phyloP scores from a whole-genome alignment of 2,888 invertebrate species.

The Pseudococcus viburni region DNA sequence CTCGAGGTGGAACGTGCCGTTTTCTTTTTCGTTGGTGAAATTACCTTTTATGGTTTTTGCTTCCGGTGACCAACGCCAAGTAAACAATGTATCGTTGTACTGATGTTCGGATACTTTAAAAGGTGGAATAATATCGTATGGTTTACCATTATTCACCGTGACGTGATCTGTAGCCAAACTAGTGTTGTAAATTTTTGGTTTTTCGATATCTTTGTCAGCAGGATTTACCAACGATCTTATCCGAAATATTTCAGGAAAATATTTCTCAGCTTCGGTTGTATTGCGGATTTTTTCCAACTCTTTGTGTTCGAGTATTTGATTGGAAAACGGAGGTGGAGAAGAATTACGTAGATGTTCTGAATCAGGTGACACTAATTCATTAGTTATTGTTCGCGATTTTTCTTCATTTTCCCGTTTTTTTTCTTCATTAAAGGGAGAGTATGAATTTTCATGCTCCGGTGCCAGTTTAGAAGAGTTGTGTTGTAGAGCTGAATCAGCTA shows the following conservation, averaged over 20 bases:
- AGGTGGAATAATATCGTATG: neutral
- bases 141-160: neutral
- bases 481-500: neutral
- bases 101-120: neutral
- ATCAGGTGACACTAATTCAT: no score
- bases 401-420: no score
- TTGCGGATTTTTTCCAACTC: neutral
- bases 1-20: constrained; percentile 2
- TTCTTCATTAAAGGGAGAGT: no score
- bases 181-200: constrained; percentile 3
- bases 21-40: constrained; percentile 19
- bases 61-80: neutral
- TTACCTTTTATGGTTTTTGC: neutral
- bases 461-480: neutral
- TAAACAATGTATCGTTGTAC: constrained; percentile 1
- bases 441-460: no score
- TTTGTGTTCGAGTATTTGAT: neutral
- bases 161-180: neutral
- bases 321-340: no score
- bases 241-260: constrained; percentile 1
- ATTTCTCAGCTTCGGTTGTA: constrained; percentile 6
- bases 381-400: no score
- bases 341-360: neutral
- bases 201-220: neutral
- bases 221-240: neutral